phyloP scores from a whole-genome alignment of 2,113 vertebrate genomes.

The Benitochromis conjunctus region DNA sequence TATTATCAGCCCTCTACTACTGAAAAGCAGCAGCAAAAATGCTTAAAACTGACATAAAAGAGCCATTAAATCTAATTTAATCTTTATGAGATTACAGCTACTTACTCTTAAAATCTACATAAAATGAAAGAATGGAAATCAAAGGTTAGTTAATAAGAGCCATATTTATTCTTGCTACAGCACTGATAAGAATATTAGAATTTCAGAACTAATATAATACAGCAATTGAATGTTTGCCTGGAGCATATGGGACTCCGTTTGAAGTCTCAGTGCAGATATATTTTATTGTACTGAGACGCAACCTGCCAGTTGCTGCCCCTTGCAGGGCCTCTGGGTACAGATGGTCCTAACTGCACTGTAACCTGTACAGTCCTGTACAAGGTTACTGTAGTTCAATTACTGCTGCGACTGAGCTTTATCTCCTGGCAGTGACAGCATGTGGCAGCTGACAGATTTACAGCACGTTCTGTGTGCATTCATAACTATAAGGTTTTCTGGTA shows the following conservation, averaged over 20 bases:
- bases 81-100: neutral
- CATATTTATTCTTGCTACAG: neutral
- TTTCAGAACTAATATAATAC: neutral
- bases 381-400: conserved; percentile 56
- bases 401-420: neutral
- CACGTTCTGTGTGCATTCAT: neutral
- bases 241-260: neutral
- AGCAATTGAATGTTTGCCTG: neutral
- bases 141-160: neutral
- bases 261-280: neutral
- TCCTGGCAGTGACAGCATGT: neutral
- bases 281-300: neutral
- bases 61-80: neutral
- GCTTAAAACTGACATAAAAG: neutral
- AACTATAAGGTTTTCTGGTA: neutral
- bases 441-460: neutral
- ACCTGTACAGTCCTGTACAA: neutral
- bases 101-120: neutral
- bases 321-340: conserved; percentile 37
- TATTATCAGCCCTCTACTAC: neutral
- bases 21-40: neutral
- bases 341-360: conserved; percentile 12
- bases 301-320: conserved; percentile 5
- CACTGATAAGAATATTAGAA: neutral
- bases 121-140: neutral